phyloP scores from a whole-genome alignment of 2,113 vertebrate genomes.

The Sterrhoptilus dennistouni region DNA sequence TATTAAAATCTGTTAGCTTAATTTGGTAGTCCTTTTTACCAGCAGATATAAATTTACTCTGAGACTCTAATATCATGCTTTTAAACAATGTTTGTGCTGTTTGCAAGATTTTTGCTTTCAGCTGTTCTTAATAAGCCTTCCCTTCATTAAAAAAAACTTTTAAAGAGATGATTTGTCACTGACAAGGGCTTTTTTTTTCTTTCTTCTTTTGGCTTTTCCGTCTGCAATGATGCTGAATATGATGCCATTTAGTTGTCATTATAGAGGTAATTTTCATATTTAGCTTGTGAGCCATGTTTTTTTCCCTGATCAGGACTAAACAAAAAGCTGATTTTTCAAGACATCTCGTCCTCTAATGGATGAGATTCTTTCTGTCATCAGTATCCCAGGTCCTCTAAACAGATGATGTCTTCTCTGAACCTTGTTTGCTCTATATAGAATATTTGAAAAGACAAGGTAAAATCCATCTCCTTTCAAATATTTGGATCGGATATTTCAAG shows the following conservation, averaged over 20 bases:
- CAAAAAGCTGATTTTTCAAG: not conserved
- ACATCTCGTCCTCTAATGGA: not conserved
- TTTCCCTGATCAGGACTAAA: not conserved
- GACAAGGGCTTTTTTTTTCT: not conserved
- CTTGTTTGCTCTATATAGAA: not conserved
- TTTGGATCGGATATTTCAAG: not conserved
- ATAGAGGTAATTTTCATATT: not conserved
- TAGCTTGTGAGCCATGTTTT: not conserved
- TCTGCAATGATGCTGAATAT: not conserved
- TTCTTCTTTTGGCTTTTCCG: not conserved
- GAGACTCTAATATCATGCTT: not conserved
- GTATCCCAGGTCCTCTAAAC: not conserved
- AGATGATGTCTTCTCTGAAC: not conserved
- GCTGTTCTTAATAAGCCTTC: not conserved
- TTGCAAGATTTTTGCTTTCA: not conserved
- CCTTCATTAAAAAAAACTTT: not conserved
- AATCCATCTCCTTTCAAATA: not conserved
- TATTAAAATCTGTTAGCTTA: not conserved
- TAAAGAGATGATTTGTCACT: not conserved
- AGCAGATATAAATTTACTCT: not conserved
- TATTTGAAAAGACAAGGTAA: not conserved
- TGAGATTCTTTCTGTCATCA: not conserved
- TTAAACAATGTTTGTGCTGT: not conserved
- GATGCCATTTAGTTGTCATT: not conserved
- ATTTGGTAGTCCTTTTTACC: not conserved